phyloP scores from a whole-genome alignment of 2,113 vertebrate species.

The Bothrops jararaca region DNA sequence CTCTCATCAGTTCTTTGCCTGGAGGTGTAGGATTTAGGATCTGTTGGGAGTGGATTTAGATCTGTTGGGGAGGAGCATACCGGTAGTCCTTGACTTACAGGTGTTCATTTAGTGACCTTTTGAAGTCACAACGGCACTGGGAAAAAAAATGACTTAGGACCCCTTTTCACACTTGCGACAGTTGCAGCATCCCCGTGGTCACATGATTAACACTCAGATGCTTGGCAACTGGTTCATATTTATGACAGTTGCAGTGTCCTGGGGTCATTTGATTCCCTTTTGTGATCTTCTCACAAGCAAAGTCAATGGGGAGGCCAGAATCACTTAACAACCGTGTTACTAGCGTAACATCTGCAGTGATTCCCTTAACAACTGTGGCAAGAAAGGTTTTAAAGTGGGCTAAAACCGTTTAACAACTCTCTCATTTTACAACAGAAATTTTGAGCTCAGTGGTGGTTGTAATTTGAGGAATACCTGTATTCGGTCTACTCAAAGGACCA shows the following conservation, averaged over 20 bases:
- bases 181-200: not conserved
- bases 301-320: not conserved
- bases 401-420: not conserved
- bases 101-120: not conserved
- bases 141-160: not conserved
- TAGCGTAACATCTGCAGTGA: not conserved
- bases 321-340: not conserved
- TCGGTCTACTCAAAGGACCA: not conserved
- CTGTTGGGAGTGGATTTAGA: not conserved
- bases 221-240: not conserved
- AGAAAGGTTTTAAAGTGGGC: not conserved
- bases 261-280: not conserved
- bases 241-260: not conserved
- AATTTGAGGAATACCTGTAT: not conserved
- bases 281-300: not conserved
- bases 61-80: not conserved
- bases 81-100: not conserved
- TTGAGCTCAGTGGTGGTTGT: not conserved
- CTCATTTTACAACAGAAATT: not conserved
- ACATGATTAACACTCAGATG: not conserved
- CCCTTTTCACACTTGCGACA: not conserved
- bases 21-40: not conserved
- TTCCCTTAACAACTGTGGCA: not conserved
- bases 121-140: not conserved
- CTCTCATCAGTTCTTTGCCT: not conserved